Evolutionary conservation across 2,113 vertebrate species (phyloP).

Genomic region (Ctenomys sociabilis): DNA sequence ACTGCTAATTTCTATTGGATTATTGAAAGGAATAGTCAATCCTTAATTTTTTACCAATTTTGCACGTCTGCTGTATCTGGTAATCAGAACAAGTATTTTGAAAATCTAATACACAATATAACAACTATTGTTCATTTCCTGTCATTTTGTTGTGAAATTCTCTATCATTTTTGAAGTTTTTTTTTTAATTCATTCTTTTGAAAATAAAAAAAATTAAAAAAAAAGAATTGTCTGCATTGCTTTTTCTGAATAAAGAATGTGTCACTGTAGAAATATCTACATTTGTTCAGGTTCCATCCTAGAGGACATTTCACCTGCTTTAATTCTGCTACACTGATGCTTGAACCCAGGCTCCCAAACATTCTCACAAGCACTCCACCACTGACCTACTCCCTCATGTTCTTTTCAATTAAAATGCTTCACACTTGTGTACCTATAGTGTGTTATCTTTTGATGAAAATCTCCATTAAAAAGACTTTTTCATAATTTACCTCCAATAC

Average conservation of each 20-base stretch:
- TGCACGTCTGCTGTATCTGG: too few species aligned
- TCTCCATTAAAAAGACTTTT: background rate
- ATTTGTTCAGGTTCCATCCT: background rate
- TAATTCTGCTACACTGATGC: background rate
- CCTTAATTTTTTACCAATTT: too few species aligned
- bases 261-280: background rate
- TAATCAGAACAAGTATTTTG: too few species aligned
- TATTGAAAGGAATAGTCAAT: too few species aligned
- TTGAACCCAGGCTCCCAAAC: background rate
- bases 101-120: too few species aligned
- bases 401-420: background rate
- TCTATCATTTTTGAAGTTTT: too few species aligned
- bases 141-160: too few species aligned
- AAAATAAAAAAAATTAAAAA: too few species aligned
- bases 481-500: background rate
- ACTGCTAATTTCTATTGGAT: too few species aligned
- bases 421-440: background rate
- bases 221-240: too few species aligned
- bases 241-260: background rate
- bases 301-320: background rate
- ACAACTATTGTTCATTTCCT: too few species aligned
- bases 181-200: too few species aligned
- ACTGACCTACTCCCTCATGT: background rate
- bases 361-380: background rate
- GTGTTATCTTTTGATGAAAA: background rate